A percentile compares a stretch with the other conserved stretches of the same genome.
Evolutionary conservation across 2,888 invertebrate genomes (phyloP).

Genomic region (Aspidiotus destructor): DNA sequence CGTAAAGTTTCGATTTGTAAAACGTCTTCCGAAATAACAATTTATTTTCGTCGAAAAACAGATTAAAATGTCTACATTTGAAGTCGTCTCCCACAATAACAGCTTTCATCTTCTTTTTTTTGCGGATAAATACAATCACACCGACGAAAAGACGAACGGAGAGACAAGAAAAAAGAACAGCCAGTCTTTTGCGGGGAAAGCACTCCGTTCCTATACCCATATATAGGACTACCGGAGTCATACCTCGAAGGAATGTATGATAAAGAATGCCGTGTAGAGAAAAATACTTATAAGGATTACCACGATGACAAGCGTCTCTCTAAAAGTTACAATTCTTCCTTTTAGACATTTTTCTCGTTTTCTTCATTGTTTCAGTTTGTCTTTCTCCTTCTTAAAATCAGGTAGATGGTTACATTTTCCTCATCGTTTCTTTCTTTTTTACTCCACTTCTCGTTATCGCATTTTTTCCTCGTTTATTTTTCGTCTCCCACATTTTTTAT

Average conservation of each 20-base stretch:
- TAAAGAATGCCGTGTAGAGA: not conserved
- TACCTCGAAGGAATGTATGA: not conserved
- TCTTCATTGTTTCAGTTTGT: not conserved
- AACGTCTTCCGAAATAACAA: not conserved
- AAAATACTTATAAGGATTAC: conserved; percentile 8
- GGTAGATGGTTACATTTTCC: too few species aligned
- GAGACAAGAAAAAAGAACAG: not conserved
- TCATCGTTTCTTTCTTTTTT: too few species aligned
- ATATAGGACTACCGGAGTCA: not conserved
- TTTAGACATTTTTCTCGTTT: not conserved
- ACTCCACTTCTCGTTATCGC: too few species aligned
- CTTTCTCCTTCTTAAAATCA: not conserved
- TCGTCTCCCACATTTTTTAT: too few species aligned
- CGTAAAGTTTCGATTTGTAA: too few species aligned
- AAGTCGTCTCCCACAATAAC: not conserved
- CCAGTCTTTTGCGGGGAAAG: too few species aligned
- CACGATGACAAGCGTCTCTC: conserved; percentile 14
- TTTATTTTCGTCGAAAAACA: not conserved
- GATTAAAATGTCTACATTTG: not conserved
- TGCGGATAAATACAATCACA: not conserved
- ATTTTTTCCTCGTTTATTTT: too few species aligned
- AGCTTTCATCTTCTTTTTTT: not conserved
- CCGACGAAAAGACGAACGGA: not conserved
- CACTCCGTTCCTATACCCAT: not conserved
- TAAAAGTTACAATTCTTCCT: conserved; percentile 10